These are phyloP conservation scores for Zaprionus taronus DNA, from an alignment of 1,140 invertebrate genomes.

Conservation along the genomic window DNA sequence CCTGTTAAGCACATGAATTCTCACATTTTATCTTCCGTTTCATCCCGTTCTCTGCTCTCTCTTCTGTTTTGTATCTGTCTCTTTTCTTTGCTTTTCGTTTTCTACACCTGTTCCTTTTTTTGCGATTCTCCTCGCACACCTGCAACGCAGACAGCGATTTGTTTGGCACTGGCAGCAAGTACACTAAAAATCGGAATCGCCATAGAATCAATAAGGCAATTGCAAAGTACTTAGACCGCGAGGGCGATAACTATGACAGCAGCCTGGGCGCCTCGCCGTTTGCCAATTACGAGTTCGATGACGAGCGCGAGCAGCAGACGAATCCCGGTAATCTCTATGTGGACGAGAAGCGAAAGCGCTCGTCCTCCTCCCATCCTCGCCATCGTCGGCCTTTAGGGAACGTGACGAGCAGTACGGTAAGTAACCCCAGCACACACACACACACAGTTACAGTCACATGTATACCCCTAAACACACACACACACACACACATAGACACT, in stretches of 20 bases:
- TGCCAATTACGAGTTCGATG: conserved; percentile 67
- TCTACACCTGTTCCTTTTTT: conserved; percentile 5
- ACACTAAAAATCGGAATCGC: conserved; percentile 72
- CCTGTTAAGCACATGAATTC: conserved; percentile 4
- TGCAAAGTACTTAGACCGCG: conserved; percentile 81
- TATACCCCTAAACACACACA: not conserved
- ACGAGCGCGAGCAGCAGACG: conserved; percentile 56
- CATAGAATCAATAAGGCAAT: conserved; percentile 80
- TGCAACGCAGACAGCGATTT: conserved; percentile 64
- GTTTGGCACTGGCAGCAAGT: conserved; percentile 64
- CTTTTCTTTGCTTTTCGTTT: conserved; percentile 25
- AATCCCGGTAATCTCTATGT: conserved; percentile 30
- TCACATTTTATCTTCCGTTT: conserved; percentile 1
- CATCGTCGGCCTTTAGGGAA: conserved; percentile 69
- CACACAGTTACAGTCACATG: conserved; percentile 1
- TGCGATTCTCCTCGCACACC: conserved; percentile 21
- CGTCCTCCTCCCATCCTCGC: not conserved
- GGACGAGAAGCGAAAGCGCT: conserved; percentile 63
- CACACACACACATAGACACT: conserved; percentile 10
- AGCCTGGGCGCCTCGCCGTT: conserved; percentile 54
- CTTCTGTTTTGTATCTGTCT: conserved; percentile 13
- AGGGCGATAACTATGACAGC: conserved; percentile 68
- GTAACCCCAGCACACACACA: conserved; percentile 38
- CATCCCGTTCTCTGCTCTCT: not conserved
- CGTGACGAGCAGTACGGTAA: conserved; percentile 80